Base-by-base conservation (phyloP, 2,888 invertebrate species). In the Chesias legatella region DNA sequence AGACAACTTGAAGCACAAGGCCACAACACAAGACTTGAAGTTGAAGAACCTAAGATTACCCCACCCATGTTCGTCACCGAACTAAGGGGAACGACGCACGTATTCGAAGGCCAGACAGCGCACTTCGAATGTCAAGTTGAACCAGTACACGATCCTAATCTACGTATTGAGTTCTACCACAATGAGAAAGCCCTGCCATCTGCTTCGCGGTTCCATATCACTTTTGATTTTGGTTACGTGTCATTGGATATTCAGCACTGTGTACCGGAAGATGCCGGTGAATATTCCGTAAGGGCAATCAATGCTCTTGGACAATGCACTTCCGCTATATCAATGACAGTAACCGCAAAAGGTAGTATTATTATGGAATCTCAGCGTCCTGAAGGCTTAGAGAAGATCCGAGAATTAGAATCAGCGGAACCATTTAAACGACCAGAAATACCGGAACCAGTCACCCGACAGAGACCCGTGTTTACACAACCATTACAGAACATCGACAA, bases 171-270 rank as follows among this genome's bases (percentile, higher is more conserved):
- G 75, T 96, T 96, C 82, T 97, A 94, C 72, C 97, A 97, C 67
- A 96, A 98, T 69, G 97, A 96, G 48, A 95, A 96, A 76, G 95
- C 97, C 35, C 86, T 98, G 67, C 94, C 94, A 71, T 96, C 96
- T 51, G 98, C 95, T 39, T 92, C 95, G 48, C 91, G 97, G 66
- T 97, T 96, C 93, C 97, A 97, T 82, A 95, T 96, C 67, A 96
- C 96, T 58, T 97, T 98, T 78, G 98, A 99, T 88, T 98, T 99
- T 89, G 99, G 99, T 63, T 98, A 98, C 63, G 96, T 98, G 58
- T 96, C 98, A 35, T 90, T 99, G 63, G 98, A 98, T 83, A 97
- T 99, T 67, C 93, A 94, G 55, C 97, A 98, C 73, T 94, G 95
- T 50, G 96, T 98, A 40, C 93, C 98, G 7, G 98, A 98, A 88